Conservation (phyloP, 2,797 vertebrate genomes). For the Chiloscyllium punctatum region DNA sequence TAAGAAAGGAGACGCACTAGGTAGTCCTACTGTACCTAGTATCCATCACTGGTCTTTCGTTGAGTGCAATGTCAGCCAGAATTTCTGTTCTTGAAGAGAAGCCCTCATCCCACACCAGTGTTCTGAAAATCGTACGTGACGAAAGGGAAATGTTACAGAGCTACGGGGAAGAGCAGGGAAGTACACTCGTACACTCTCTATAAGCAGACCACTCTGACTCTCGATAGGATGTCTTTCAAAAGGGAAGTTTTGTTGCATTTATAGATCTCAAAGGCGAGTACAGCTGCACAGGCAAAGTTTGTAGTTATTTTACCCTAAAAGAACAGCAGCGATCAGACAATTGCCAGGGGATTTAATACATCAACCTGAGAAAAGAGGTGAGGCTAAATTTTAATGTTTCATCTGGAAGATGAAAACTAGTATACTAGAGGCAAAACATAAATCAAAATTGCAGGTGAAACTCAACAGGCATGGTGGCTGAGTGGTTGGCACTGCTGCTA, state of each 20-base stretch:
- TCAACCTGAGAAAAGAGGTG: no score
- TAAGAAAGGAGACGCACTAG: not conserved
- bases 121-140: not conserved
- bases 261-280: not conserved
- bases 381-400: not conserved
- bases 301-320: not conserved
- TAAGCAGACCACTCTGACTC: not conserved
- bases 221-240: not conserved
- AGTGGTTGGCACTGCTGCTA: no score
- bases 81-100: not conserved
- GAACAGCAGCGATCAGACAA: not conserved
- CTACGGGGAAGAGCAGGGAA: no score
- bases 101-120: not conserved
- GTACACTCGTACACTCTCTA: not conserved
- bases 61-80: not conserved
- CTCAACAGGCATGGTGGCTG: no score
- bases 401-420: not conserved
- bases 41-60: not conserved
- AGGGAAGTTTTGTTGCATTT: not conserved
- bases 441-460: no score
- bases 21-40: not conserved
- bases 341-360: not conserved
- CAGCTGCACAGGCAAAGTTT: not conserved
- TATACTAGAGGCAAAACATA: no score
- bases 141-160: no score